Evolutionary conservation across 2,888 invertebrate genomes (phyloP).

Genomic region (Eutolmus rufibarbis): DNA sequence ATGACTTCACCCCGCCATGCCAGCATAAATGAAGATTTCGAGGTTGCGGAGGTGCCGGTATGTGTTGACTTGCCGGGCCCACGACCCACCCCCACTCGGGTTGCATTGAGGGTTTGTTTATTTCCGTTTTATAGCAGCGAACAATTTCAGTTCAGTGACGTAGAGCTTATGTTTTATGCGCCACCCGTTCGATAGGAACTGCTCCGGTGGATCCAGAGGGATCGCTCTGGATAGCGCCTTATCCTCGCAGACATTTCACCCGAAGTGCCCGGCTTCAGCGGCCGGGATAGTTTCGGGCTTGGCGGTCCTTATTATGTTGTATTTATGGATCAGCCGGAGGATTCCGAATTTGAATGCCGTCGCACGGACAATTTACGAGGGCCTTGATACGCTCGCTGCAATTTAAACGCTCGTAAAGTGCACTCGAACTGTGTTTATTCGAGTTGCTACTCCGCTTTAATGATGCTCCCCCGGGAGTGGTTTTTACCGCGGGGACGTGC

Average conservation of each 20-base stretch:
- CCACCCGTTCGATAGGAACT: not conserved
- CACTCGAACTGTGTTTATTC: slow-evolving; percentile 23
- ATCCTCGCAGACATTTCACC: not conserved
- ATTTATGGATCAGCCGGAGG: slow-evolving; percentile 32
- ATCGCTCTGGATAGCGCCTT: not conserved
- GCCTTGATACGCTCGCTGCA: slow-evolving; percentile 29
- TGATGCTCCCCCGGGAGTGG: not conserved
- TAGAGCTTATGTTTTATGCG: slow-evolving; percentile 16
- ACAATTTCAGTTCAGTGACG: slow-evolving; percentile 28
- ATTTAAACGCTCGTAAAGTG: slow-evolving; percentile 25
- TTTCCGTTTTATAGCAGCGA: not conserved
- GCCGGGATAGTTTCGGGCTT: not conserved
- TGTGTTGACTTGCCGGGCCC: slow-evolving; percentile 4
- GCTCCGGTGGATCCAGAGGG: not conserved
- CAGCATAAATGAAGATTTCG: slow-evolving; percentile 30
- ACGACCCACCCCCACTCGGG: not conserved
- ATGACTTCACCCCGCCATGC: not conserved
- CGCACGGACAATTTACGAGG: slow-evolving; percentile 31
- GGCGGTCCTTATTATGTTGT: slow-evolving; percentile 26
- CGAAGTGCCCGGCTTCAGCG: not conserved
- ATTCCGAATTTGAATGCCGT: slow-evolving; percentile 10
- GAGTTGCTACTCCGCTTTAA: not conserved
- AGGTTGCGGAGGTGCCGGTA: not conserved
- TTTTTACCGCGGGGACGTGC: not conserved
- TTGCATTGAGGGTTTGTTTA: not conserved